Percentiles rank a stretch among this genome's conserved stretches.
phyloP scores from a whole-genome alignment of 2,113 vertebrate species.

The Ailuropoda melanoleuca region DNA sequence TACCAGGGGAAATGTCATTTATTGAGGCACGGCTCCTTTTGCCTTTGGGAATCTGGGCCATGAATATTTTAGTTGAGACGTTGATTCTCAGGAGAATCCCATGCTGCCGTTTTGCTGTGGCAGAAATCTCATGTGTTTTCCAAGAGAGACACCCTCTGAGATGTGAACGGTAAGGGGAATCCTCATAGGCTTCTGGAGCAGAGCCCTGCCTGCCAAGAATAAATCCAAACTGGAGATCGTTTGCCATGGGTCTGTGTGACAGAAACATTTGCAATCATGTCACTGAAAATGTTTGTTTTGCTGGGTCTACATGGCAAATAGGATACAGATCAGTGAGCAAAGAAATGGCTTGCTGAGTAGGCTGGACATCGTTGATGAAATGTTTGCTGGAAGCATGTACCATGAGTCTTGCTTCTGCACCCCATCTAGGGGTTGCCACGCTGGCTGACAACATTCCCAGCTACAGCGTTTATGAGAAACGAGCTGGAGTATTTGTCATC shows the following conservation, averaged over 20 bases:
- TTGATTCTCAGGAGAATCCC: background rate
- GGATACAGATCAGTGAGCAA: conserved; percentile 68
- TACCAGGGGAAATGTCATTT: background rate
- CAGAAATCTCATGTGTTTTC: conserved; percentile 39
- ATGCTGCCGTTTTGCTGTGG: background rate
- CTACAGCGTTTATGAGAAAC: background rate
- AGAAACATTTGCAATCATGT: conserved; percentile 61
- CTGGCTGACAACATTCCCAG: background rate
- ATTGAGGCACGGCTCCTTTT: background rate
- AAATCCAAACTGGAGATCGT: conserved; percentile 29
- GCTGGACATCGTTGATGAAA: conserved; percentile 27
- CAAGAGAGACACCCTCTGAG: background rate
- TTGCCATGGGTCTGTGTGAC: conserved; percentile 38
- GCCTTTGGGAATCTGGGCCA: background rate
- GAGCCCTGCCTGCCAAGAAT: conserved; percentile 39
- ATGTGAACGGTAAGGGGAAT: conserved; percentile 13
- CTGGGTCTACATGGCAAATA: conserved; percentile 56
- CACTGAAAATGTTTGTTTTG: conserved; percentile 65
- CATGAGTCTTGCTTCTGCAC: background rate
- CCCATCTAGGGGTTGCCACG: background rate
- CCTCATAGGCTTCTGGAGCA: background rate
- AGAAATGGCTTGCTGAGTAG: conserved; percentile 63
- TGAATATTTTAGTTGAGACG: conserved; percentile 50
- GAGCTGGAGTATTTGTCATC: conserved; percentile 41
- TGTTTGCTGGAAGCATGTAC: background rate